Evolutionary conservation across 2,888 invertebrate species (phyloP).

Genomic region (Colostygia pectinataria): DNA sequence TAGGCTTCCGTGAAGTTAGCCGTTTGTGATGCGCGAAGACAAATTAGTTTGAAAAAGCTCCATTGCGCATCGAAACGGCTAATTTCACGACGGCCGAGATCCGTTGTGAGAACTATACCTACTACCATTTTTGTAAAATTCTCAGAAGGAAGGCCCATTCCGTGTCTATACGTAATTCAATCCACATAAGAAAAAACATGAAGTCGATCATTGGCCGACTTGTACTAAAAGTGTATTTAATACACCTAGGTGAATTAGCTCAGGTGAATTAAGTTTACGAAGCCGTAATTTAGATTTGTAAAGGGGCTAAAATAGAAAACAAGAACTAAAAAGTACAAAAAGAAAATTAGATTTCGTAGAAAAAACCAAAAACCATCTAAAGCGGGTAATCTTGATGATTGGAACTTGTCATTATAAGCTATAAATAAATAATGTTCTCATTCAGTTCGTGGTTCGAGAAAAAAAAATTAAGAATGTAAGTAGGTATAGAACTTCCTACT

Average conservation of each 20-base stretch:
- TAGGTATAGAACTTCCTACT: too few species aligned
- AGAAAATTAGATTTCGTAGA: constrained; percentile 1
- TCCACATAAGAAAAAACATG: not conserved
- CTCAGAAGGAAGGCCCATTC: constrained; percentile 5
- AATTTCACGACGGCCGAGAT: too few species aligned
- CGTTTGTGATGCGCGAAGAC: too few species aligned
- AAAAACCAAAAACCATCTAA: constrained; percentile 22
- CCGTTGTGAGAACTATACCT: too few species aligned
- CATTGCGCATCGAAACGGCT: too few species aligned
- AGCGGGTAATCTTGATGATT: constrained; percentile 41
- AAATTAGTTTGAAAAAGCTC: too few species aligned
- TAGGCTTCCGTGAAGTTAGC: too few species aligned
- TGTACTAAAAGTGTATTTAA: too few species aligned
- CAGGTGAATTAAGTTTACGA: too few species aligned
- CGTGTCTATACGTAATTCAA: constrained; percentile 3
- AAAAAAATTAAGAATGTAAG: constrained; percentile 42
- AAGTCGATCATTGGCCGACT: not conserved
- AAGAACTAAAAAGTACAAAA: not conserved
- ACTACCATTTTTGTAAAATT: too few species aligned
- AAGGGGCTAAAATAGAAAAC: not conserved
- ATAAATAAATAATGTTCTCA: constrained; percentile 42
- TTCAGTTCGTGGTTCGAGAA: constrained; percentile 48
- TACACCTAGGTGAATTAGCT: too few species aligned
- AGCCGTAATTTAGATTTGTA: constrained; percentile 6
- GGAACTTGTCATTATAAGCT: constrained; percentile 47